Evolutionary conservation across 2,888 invertebrate species (phyloP).

Genomic region (Caenorhabditis plicata): DNA sequence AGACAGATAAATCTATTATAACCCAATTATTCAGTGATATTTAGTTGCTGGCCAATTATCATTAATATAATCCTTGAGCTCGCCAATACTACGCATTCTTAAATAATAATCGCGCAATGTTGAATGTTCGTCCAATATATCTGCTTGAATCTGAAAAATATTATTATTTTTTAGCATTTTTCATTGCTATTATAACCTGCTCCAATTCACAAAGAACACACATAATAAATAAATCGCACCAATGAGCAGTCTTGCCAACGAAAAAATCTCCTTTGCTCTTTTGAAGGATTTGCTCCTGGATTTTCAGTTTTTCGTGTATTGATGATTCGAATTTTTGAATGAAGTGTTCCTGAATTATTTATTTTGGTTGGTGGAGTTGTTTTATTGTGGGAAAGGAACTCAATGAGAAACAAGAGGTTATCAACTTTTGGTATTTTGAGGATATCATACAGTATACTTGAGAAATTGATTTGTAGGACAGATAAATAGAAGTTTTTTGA

Average conservation of each 20-base stretch:
- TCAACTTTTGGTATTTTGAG: too few species aligned
- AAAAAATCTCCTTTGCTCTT: conserved; percentile 32
- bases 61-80: conserved; percentile 26
- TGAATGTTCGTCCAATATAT: conserved; percentile 12
- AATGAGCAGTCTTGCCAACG: conserved; percentile 28
- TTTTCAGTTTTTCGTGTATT: conserved; percentile 12
- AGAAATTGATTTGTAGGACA: too few species aligned
- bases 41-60: conserved; percentile 27
- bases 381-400: too few species aligned
- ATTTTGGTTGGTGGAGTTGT: too few species aligned
- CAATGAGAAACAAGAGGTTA: not conserved
- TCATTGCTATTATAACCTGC: conserved; percentile 8
- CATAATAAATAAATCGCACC: conserved; percentile 33
- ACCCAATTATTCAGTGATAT: conserved; percentile 7
- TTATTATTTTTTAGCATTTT: not conserved
- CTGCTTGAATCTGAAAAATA: conserved; percentile 4
- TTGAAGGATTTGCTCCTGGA: conserved; percentile 17
- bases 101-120: conserved; percentile 17
- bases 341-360: conserved; percentile 1
- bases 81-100: conserved; percentile 20
- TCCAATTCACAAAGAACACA: conserved; percentile 15
- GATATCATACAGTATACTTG: too few species aligned
- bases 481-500: too few species aligned
- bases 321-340: conserved; percentile 7
- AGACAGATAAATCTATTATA: too few species aligned